Conservation (phyloP, 2,797 vertebrate species). For the Alcedo quadribrachys region DNA sequence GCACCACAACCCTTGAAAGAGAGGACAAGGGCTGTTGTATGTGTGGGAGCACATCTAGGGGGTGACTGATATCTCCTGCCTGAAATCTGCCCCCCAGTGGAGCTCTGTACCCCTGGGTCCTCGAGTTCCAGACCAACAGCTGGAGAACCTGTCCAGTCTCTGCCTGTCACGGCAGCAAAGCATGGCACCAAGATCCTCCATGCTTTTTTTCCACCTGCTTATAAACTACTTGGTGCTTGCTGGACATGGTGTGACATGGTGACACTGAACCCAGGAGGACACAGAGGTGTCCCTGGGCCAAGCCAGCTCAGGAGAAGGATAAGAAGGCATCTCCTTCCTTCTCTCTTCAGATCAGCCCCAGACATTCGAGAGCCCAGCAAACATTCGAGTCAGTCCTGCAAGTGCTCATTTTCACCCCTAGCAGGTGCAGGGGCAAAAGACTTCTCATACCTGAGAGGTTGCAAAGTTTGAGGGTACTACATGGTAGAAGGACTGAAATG, state of each 20-base stretch:
- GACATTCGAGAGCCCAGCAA: background rate
- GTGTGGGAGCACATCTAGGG: fast-evolving
- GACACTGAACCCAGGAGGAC: background rate
- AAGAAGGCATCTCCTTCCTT: background rate
- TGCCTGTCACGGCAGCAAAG: background rate
- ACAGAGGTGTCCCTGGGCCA: background rate
- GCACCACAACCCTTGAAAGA: background rate
- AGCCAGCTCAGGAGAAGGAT: background rate
- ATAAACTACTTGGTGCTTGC: background rate
- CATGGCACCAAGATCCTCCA: background rate
- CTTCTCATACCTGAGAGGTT: background rate
- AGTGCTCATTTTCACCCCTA: background rate
- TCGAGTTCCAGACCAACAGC: fast-evolving
- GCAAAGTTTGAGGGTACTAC: background rate
- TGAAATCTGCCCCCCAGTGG: background rate
- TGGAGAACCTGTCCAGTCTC: background rate
- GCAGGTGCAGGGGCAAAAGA: background rate
- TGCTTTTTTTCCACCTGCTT: background rate
- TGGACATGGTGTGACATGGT: background rate
- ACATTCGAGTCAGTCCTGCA: background rate
- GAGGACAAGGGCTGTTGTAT: background rate
- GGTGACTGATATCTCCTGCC: background rate
- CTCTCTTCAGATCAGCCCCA: background rate
- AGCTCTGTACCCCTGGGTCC: fast-evolving
- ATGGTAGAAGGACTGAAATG: background rate